Percentiles rank a stretch among this genome's conserved stretches.
phyloP scores from a whole-genome alignment of 2,888 invertebrate genomes.

The Euzophera pinguis region DNA sequence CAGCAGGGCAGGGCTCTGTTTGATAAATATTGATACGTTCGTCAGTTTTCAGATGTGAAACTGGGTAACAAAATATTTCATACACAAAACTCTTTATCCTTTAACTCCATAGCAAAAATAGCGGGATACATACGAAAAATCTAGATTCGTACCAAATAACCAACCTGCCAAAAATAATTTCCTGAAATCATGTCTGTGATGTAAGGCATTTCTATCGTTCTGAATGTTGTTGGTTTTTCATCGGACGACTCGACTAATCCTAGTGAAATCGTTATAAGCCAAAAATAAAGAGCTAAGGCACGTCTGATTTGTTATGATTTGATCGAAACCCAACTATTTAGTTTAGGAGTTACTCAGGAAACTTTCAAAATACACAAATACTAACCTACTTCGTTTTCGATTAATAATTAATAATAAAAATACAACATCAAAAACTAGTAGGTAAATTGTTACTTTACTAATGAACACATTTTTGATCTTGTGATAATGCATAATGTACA shows the following conservation, averaged over 20 bases:
- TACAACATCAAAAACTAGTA: no score
- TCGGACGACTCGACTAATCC: not conserved
- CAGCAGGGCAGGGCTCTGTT: not conserved
- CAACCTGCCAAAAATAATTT: no score
- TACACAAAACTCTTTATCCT: no score
- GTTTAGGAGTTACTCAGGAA: not conserved
- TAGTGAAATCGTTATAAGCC: not conserved
- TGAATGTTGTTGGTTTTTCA: not conserved
- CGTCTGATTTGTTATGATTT: conserved; percentile 5
- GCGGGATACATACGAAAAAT: no score
- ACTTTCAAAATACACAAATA: not conserved
- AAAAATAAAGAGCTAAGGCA: conserved; percentile 3
- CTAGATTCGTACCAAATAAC: no score
- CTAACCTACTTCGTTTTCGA: no score
- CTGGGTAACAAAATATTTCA: not conserved
- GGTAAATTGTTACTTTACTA: no score
- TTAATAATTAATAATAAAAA: no score
- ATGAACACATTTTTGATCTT: no score
- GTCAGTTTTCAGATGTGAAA: not conserved
- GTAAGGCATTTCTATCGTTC: not conserved
- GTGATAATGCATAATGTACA: no score
- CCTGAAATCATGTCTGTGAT: no score
- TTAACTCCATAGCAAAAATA: no score
- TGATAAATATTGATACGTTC: not conserved
- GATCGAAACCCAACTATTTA: not conserved